These are phyloP conservation scores for Drosophila formosana DNA, from an alignment of 2,888 invertebrate species.

Conservation along the genomic window DNA sequence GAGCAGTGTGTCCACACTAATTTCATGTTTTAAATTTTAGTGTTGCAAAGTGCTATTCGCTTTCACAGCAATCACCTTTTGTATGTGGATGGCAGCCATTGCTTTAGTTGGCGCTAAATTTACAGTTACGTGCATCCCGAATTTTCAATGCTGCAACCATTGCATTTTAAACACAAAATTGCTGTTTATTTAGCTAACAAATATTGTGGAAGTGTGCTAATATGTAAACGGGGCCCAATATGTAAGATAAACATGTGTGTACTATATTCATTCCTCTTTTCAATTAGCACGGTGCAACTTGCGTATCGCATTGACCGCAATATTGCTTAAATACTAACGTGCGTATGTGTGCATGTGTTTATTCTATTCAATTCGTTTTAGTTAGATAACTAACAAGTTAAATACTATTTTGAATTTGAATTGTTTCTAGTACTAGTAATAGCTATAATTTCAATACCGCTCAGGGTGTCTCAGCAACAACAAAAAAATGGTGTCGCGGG, in stretches of 20 bases:
- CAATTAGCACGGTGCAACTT: no score
- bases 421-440: neutral
- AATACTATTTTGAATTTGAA: neutral
- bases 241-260: neutral
- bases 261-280: neutral
- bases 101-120: conserved; percentile 3
- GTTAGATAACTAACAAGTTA: no score
- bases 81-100: neutral
- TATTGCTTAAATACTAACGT: no score
- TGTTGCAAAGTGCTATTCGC: neutral
- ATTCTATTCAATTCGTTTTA: no score
- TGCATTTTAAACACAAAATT: neutral
- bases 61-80: conserved; percentile 30
- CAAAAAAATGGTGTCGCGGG: neutral
- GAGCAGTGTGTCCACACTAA: conserved; percentile 31
- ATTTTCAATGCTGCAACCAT: neutral
- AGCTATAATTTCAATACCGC: neutral
- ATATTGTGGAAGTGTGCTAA: neutral
- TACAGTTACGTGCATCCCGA: neutral
- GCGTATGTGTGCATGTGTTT: no score
- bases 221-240: neutral
- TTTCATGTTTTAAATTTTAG: neutral
- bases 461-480: neutral
- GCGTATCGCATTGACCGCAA: no score
- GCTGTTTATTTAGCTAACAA: neutral